Evolutionary conservation across 2,113 vertebrate species (phyloP).

Genomic region (Aviceda subcristata): DNA sequence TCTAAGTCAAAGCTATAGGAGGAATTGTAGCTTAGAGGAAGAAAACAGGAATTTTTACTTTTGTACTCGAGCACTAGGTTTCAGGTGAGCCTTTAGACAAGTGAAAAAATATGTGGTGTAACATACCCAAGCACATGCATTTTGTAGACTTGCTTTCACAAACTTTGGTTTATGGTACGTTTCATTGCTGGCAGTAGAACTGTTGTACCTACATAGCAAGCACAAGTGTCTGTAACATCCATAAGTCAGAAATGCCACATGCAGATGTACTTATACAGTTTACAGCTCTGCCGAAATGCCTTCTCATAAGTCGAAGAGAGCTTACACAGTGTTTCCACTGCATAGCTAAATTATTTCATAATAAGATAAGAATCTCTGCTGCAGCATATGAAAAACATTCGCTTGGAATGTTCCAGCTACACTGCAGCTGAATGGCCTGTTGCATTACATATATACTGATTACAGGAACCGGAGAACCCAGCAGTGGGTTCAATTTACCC

Average conservation of each 20-base stretch:
- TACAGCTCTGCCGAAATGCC: not conserved
- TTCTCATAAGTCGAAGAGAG: not conserved
- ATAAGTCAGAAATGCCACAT: not conserved
- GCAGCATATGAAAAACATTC: not conserved
- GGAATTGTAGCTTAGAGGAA: not conserved
- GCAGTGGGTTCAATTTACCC: not conserved
- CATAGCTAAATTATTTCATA: slow-evolving; percentile 12
- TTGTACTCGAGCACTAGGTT: not conserved
- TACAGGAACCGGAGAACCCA: not conserved
- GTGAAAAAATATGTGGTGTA: not conserved
- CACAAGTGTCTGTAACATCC: not conserved
- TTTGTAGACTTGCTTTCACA: not conserved
- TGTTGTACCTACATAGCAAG: not conserved
- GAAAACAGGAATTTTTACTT: not conserved
- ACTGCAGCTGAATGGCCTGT: not conserved
- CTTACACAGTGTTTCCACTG: not conserved
- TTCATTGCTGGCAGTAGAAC: not conserved
- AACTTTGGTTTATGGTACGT: not conserved
- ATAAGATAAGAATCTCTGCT: slow-evolving; percentile 25
- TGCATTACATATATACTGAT: not conserved
- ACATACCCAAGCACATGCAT: not conserved
- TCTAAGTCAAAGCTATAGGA: not conserved
- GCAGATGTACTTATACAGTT: not conserved
- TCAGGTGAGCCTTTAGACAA: not conserved
- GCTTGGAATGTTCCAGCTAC: not conserved